Conservation (phyloP, 2,113 vertebrate species). For the Nyctereutes procyonoides region DNA sequence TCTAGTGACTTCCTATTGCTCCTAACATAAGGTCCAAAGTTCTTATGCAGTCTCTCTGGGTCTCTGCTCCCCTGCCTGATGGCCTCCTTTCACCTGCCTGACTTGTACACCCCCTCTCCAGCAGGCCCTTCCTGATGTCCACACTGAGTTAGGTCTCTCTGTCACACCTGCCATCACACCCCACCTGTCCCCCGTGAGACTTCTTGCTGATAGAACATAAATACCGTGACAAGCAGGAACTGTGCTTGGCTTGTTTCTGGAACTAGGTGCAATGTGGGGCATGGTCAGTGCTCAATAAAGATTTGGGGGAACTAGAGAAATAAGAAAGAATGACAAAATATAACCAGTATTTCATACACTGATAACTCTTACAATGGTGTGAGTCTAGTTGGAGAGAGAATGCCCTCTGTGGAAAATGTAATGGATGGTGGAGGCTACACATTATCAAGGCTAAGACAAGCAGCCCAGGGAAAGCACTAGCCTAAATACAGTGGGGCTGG, state of each 20-base stretch:
- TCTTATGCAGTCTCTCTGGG: not conserved
- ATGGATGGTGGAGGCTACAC: rapidly evolving
- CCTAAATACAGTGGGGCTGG: not conserved
- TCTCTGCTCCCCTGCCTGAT: not conserved
- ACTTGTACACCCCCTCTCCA: too few relatives aligned
- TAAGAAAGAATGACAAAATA: not conserved
- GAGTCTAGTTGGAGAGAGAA: not conserved
- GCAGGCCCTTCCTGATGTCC: not conserved
- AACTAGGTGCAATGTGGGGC: not conserved
- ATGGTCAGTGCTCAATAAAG: not conserved
- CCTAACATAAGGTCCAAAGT: not conserved
- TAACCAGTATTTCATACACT: not conserved
- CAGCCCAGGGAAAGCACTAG: not conserved
- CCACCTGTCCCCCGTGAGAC: not conserved
- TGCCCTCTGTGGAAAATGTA: too few relatives aligned
- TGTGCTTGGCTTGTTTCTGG: not conserved
- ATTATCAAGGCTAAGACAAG: not conserved
- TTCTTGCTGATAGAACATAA: not conserved
- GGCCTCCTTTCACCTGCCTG: too few relatives aligned
- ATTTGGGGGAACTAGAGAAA: not conserved
- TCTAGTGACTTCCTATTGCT: not conserved
- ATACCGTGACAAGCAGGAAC: too few relatives aligned
- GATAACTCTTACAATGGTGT: too few relatives aligned
- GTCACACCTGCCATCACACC: not conserved
- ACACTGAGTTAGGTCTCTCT: not conserved